phyloP scores from a whole-genome alignment of 92 coral and sea anemone genomes.

The Actinostola sp. region DNA sequence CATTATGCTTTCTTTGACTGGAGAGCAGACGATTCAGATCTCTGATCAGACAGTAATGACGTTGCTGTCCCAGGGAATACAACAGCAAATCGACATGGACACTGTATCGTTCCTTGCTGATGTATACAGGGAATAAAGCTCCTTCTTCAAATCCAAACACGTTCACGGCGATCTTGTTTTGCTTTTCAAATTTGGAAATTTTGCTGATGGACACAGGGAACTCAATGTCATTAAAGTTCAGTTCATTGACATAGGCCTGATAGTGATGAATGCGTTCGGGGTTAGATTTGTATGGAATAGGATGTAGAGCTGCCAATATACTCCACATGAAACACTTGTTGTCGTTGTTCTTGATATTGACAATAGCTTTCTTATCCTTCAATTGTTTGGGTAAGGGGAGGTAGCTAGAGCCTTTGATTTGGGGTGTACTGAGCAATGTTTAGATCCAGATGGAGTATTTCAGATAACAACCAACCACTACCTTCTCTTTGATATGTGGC shows the following conservation, averaged over 20 bases:
- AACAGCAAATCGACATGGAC: too few relatives aligned
- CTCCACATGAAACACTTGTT: slow-evolving; percentile 24
- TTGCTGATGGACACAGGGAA: too few relatives aligned
- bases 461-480: slow-evolving; percentile 21
- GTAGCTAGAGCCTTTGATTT: too few relatives aligned
- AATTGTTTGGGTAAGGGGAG: slow-evolving; percentile 30
- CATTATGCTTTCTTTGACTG: slow-evolving; percentile 15
- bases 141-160: too few relatives aligned
- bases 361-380: slow-evolving; percentile 12
- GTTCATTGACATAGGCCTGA: slow-evolving; percentile 10
- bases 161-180: too few relatives aligned
- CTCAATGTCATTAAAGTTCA: too few relatives aligned
- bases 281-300: neutral
- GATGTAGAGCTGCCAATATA: slow-evolving; percentile 30
- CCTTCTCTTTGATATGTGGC: slow-evolving; percentile 37
- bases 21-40: slow-evolving; percentile 17
- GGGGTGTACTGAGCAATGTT: slow-evolving; percentile 33
- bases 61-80: too few relatives aligned
- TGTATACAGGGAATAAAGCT: too few relatives aligned
- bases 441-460: slow-evolving; percentile 24
- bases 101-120: too few relatives aligned
- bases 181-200: too few relatives aligned
- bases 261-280: slow-evolving; percentile 24
- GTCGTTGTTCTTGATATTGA: slow-evolving; percentile 14
- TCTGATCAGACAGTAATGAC: too few relatives aligned